Evolutionary conservation across 2,797 vertebrate species (phyloP).

Genomic region (Gallirallus australis): DNA sequence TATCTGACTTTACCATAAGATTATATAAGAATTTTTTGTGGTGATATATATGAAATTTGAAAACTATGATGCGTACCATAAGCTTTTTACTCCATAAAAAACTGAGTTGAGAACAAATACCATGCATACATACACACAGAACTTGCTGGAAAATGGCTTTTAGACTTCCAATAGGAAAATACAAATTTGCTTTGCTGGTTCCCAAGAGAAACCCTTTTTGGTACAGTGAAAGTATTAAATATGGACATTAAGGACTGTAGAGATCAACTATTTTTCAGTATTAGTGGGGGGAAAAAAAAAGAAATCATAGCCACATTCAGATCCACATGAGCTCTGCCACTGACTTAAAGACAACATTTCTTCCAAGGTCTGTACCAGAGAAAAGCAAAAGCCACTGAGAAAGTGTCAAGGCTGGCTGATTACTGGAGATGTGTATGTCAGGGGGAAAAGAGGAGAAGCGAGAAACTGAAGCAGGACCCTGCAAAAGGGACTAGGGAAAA

Average conservation of each 20-base stretch:
- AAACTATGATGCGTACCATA: not conserved
- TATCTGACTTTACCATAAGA: not conserved
- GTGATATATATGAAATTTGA: not conserved
- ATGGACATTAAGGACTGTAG: not conserved
- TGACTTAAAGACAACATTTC: not conserved
- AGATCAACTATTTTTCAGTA: not conserved
- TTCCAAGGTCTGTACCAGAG: not conserved
- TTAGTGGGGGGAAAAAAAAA: not conserved
- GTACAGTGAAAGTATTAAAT: not conserved
- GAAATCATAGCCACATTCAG: not conserved
- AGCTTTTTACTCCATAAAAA: not conserved
- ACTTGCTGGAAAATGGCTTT: slow-evolving; percentile 11
- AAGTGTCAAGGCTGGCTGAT: not conserved
- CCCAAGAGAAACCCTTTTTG: not conserved
- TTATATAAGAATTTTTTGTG: not conserved
- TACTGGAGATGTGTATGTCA: too few relatives aligned
- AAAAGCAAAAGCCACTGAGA: not conserved
- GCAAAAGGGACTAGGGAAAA: not conserved
- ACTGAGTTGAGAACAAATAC: not conserved
- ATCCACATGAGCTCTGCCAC: not conserved
- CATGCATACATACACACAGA: not conserved
- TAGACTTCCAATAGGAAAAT: slow-evolving; percentile 6
- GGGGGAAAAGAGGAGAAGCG: not conserved
- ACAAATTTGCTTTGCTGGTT: slow-evolving; percentile 2
- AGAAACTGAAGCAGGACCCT: not conserved